Evolutionary conservation across 2,113 vertebrate species (phyloP).

Genomic region (Cephalopterus ornatus): DNA sequence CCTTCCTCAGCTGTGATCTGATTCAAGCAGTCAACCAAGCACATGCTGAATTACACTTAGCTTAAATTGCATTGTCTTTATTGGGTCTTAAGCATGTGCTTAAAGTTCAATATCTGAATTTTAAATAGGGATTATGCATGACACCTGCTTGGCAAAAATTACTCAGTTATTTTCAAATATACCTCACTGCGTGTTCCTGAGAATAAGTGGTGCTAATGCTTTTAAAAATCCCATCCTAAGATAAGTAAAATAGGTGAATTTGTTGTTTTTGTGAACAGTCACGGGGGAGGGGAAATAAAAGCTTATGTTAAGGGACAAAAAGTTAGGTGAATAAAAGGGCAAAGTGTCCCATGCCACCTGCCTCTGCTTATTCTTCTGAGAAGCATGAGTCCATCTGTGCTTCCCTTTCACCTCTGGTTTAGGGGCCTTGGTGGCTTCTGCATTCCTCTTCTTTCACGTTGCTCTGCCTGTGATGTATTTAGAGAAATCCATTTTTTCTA

Average conservation of each 20-base stretch:
- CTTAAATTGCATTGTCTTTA: background rate
- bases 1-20: background rate
- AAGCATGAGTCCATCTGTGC: background rate
- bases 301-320: background rate
- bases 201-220: background rate
- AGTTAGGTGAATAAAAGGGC: background rate
- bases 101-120: background rate
- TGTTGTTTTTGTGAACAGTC: background rate
- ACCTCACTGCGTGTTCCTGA: background rate
- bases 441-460: background rate
- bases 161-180: conserved; percentile 30
- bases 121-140: background rate
- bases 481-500: background rate
- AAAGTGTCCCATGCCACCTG: background rate
- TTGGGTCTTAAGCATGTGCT: background rate
- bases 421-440: background rate
- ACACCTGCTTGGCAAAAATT: conserved; percentile 21
- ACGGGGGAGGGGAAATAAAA: background rate
- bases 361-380: background rate
- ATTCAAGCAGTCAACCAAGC: background rate
- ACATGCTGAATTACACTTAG: background rate
- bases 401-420: background rate
- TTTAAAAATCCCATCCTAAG: background rate
- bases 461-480: background rate
- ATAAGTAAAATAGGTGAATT: background rate